A percentile compares a stretch with the other conserved stretches of the same genome.
Evolutionary conservation across 2,888 invertebrate species (phyloP).

Genomic region (Aphrophora alni): DNA sequence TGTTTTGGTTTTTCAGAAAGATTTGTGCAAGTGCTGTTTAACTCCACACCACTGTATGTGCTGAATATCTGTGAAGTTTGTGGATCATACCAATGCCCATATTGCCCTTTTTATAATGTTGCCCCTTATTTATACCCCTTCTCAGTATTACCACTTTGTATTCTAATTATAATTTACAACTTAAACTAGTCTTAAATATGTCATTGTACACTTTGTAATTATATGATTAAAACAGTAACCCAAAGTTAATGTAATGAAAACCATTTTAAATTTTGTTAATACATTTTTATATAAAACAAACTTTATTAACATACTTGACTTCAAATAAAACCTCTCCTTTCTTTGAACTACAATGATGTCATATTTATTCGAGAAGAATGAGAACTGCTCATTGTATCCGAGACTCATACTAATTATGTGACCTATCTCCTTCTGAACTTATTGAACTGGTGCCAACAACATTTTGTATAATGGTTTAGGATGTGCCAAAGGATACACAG

Average conservation of each 20-base stretch:
- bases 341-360: too few relatives aligned
- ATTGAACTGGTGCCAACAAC: too few relatives aligned
- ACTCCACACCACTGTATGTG: slow-evolving; percentile 56
- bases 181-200: not conserved
- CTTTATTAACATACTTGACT: too few relatives aligned
- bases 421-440: too few relatives aligned
- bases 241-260: not conserved
- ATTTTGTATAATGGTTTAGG: too few relatives aligned
- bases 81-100: slow-evolving; percentile 61
- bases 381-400: too few relatives aligned
- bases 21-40: slow-evolving; percentile 54
- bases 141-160: not conserved
- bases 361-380: too few relatives aligned
- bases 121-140: not conserved
- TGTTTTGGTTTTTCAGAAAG: slow-evolving; percentile 52
- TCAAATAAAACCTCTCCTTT: too few relatives aligned
- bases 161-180: not conserved
- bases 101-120: slow-evolving; percentile 57
- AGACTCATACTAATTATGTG: too few relatives aligned
- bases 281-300: not conserved
- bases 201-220: not conserved
- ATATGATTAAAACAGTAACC: not conserved
- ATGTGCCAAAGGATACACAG: too few relatives aligned
- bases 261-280: not conserved
- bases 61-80: slow-evolving; percentile 61